Conservation (phyloP, 1,140 invertebrate genomes). For the Psix sp. region DNA sequence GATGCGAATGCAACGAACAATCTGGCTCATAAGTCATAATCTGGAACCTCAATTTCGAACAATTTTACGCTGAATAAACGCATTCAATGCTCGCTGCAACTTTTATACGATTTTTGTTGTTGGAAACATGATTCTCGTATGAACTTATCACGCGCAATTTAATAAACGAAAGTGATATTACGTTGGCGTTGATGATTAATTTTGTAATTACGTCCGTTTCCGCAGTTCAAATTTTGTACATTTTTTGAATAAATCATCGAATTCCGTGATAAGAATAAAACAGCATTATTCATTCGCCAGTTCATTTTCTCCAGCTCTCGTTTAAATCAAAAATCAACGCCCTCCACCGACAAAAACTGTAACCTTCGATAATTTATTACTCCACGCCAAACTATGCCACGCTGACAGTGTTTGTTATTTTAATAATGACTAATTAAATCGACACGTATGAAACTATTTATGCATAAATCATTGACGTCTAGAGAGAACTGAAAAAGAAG, state of each 20-base stretch:
- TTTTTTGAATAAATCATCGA: constrained; percentile 3
- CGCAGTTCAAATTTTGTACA: constrained; percentile 10
- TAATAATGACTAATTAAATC: no score
- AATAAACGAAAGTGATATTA: constrained; percentile 44
- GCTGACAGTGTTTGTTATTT: no score
- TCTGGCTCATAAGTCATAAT: constrained; percentile 36
- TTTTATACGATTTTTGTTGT: constrained; percentile 34
- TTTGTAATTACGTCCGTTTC: constrained; percentile 14
- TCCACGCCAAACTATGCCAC: no score
- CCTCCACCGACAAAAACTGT: no score
- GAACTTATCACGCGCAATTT: constrained; percentile 46
- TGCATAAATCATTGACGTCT: no score
- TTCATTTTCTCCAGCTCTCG: not conserved
- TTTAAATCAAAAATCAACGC: no score
- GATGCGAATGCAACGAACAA: constrained; percentile 27
- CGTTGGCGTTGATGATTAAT: constrained; percentile 33
- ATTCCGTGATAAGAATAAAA: not conserved
- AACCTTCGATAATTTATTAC: no score
- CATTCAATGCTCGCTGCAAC: constrained; percentile 18
- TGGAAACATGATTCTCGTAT: constrained; percentile 35
- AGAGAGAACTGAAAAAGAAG: no score
- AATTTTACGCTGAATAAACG: constrained; percentile 41
- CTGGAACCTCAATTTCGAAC: constrained; percentile 36
- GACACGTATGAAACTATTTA: no score
- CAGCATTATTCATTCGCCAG: not conserved